Evolutionary conservation across 2,797 vertebrate species (phyloP).

Genomic region (Thalassophryne amazonica): DNA sequence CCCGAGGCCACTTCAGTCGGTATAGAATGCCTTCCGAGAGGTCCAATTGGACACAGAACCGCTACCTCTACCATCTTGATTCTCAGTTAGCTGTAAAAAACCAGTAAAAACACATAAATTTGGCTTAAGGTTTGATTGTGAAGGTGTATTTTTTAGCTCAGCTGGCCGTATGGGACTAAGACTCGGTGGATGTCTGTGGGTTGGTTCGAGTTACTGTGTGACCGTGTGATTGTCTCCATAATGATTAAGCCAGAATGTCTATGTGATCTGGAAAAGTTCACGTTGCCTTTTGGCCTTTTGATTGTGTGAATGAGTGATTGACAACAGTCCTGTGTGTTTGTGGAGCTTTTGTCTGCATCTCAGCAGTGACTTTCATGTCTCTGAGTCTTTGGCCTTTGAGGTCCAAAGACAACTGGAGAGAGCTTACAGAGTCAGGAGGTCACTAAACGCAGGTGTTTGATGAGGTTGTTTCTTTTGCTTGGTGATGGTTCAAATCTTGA

Average conservation of each 20-base stretch:
- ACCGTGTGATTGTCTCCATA: constrained; percentile 55
- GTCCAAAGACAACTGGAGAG: no score
- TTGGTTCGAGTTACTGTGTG: constrained; percentile 34
- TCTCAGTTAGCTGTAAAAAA: constrained; percentile 31
- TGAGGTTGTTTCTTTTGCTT: no score
- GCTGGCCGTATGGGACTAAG: constrained; percentile 36
- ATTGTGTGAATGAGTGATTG: not conserved
- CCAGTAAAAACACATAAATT: constrained; percentile 2
- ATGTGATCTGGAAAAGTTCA: constrained; percentile 41
- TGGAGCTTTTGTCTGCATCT: no score
- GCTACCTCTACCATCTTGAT: constrained; percentile 15
- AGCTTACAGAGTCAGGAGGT: no score
- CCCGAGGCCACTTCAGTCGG: constrained; percentile 11
- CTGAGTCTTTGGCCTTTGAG: no score
- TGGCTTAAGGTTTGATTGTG: constrained; percentile 18
- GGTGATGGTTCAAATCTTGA: no score
- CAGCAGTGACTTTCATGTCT: no score
- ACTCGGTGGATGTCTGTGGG: constrained; percentile 44
- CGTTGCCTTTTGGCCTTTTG: constrained; percentile 13
- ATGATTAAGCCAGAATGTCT: constrained; percentile 54
- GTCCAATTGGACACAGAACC: not conserved
- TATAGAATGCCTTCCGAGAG: constrained; percentile 11
- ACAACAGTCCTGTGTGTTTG: no score
- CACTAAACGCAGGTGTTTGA: no score
- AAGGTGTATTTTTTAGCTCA: constrained; percentile 28